Conservation (phyloP, 2,113 vertebrate species). For the Solea solea region DNA sequence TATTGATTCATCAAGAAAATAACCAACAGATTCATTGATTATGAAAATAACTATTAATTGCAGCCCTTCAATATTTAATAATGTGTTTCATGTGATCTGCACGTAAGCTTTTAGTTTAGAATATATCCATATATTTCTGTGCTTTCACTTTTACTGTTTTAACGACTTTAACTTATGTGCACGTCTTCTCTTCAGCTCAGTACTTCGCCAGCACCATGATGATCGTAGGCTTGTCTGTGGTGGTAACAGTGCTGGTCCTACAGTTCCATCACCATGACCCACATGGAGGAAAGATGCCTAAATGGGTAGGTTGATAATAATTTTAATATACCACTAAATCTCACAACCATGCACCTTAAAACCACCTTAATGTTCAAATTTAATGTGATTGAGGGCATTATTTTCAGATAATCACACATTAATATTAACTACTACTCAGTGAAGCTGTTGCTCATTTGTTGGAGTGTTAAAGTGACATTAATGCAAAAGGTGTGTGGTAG, state of each 20-base stretch:
- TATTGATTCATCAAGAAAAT: too few species aligned
- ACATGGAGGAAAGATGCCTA: constrained; percentile 91
- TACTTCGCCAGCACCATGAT: constrained; percentile 94
- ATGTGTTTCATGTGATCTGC: too few species aligned
- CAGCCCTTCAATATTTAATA: too few species aligned
- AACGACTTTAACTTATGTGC: not conserved
- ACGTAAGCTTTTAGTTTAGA: too few species aligned
- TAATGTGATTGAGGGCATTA: not conserved
- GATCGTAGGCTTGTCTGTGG: constrained; percentile 90
- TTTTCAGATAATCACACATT: not conserved
- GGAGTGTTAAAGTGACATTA: too few species aligned
- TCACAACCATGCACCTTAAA: too few species aligned
- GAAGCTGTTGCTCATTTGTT: too few species aligned
- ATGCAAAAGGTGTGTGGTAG: too few species aligned
- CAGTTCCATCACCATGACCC: constrained; percentile 93
- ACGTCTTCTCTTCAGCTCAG: constrained; percentile 80
- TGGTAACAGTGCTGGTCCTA: constrained; percentile 91
- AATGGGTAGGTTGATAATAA: constrained; percentile 82
- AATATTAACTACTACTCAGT: not conserved
- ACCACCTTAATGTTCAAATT: not conserved
- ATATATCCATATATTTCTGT: too few species aligned
- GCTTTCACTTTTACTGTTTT: too few species aligned
- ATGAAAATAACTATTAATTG: too few species aligned
- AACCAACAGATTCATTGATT: too few species aligned
- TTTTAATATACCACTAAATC: not conserved